These are phyloP conservation scores for Pristionchus exspectatus DNA, from an alignment of 2,888 invertebrate species.

Conservation along the genomic window DNA sequence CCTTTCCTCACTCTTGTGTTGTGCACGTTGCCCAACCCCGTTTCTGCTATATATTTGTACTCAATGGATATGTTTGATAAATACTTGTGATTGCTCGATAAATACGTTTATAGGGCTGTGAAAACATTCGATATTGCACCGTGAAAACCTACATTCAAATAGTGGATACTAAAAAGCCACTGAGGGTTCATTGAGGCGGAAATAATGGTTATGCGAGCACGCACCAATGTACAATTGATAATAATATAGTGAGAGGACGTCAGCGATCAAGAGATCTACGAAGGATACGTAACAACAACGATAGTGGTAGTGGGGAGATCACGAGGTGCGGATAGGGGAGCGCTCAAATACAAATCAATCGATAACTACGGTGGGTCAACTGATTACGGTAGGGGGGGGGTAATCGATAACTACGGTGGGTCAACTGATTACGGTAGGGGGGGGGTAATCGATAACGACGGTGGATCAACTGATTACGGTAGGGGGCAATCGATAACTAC, in stretches of 20 bases:
- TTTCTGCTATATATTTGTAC: neutral
- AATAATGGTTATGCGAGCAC: too few relatives aligned
- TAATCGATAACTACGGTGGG: too few relatives aligned
- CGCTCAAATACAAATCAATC: too few relatives aligned
- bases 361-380: neutral
- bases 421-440: too few relatives aligned
- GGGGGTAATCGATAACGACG: too few relatives aligned
- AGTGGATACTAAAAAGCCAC: neutral
- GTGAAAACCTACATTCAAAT: neutral
- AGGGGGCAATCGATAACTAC: neutral
- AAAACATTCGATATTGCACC: neutral
- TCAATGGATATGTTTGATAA: neutral
- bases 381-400: neutral
- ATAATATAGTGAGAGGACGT: neutral
- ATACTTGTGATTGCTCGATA: neutral
- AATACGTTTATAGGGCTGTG: neutral
- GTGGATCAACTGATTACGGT: too few relatives aligned
- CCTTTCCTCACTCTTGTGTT: neutral
- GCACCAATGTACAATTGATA: neutral
- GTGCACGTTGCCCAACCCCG: neutral
- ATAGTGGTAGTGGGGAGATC: slow-evolving; percentile 23
- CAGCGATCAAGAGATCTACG: neutral
- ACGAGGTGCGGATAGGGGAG: neutral
- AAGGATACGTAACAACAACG: slow-evolving; percentile 20
- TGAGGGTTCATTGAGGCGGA: neutral